These are phyloP conservation scores for Pogonomyrmex californicus DNA, from an alignment of 1,140 invertebrate species.

Conservation along the genomic window DNA sequence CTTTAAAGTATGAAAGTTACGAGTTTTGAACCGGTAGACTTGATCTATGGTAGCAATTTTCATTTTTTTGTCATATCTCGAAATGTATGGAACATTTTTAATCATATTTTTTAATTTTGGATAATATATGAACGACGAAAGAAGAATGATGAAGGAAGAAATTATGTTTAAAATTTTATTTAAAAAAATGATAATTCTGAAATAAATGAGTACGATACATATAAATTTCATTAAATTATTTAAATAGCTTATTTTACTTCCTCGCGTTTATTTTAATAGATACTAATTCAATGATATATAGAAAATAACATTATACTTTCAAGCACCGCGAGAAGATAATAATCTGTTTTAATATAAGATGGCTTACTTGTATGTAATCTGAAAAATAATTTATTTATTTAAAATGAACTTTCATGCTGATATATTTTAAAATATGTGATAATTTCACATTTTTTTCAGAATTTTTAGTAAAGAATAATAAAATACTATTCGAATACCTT, in stretches of 20 bases:
- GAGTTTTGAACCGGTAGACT: not conserved
- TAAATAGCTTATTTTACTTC: not conserved
- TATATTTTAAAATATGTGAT: conserved; percentile 13
- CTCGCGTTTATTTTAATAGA: not conserved
- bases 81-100: not conserved
- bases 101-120: not conserved
- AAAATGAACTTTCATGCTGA: not conserved
- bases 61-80: not conserved
- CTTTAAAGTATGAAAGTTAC: not conserved
- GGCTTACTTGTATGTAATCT: not conserved
- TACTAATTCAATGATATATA: not conserved
- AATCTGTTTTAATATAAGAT: not conserved
- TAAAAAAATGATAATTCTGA: conserved; percentile 1
- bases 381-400: conserved; percentile 1
- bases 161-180: not conserved
- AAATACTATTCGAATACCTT: conserved; percentile 28
- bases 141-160: not conserved
- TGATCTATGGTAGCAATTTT: not conserved
- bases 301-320: not conserved
- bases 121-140: not conserved
- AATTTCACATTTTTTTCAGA: not conserved
- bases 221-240: not conserved
- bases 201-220: not conserved
- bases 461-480: not conserved
- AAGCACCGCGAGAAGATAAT: not conserved